Base-by-base conservation (phyloP, 1,140 invertebrate species). In the Lordiphosa clarofinis region DNA sequence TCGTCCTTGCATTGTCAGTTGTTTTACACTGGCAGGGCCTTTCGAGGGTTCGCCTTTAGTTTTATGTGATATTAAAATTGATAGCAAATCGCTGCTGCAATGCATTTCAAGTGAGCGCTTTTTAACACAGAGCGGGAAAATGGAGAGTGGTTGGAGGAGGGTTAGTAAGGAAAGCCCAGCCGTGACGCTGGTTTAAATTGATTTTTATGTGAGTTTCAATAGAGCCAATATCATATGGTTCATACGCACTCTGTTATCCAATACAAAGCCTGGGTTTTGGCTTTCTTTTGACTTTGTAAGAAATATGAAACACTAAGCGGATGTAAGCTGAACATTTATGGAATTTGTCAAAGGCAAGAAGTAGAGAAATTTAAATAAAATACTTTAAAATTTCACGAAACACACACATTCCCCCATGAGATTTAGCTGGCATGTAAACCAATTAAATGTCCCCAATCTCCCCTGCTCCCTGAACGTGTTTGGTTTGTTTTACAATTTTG, bases 41-140 rank as follows among this genome's bases (percentile, higher is more conserved):
- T 72, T 72, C 56, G 63, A 66, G 24, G 57, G 60, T 71, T 82
- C 21, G 76, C 58, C 79, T 82, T 66, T 84, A 78, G 78, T 82
- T 82, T 82, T 78, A 82, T 82, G 78, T 84, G 78, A 82, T 82
- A 82, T 82, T 82, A 82, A 82, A 82, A 82, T 82, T 82, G 78
- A 82, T 82, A 82, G 78, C 78, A 73, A 82, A 82, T 81, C 76
- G 75, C 75, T 81, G 74, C 74, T 70, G 59, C 74, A 68, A 63
- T 68, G 59, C 66, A 75, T 60, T 81, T 81, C 65, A 81, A 81
- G 70, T 66, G 71, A 60, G 49, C 56, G 44, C 44, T 71, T 49
- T 49, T 70, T 33, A 40, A 21, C 24, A 33, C 46, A 37, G 3
- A 8, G 44, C 28, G 50, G 19, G 19, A 4, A 11, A 4, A 2